Conservation (phyloP, 2,113 vertebrate species). For the Phaethon lepturus region DNA sequence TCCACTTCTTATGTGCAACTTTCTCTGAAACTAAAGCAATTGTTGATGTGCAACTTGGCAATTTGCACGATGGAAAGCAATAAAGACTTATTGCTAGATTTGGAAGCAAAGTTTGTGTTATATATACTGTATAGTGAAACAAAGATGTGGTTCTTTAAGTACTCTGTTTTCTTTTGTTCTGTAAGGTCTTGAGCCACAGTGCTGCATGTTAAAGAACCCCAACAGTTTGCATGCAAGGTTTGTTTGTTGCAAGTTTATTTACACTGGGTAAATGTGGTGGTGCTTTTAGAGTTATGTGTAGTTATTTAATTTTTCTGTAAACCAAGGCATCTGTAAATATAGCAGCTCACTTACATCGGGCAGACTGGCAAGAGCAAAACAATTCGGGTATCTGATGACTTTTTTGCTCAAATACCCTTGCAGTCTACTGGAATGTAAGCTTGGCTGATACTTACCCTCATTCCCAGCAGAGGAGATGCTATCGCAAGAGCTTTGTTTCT, state of each 20-base stretch:
- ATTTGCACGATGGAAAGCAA: background rate
- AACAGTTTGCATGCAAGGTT: background rate
- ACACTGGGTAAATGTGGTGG: background rate
- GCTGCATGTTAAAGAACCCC: background rate
- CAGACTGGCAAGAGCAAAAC: background rate
- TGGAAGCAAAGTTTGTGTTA: background rate
- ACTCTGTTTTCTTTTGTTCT: background rate
- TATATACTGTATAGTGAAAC: background rate
- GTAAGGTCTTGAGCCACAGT: background rate
- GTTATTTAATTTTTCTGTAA: background rate
- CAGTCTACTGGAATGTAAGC: background rate
- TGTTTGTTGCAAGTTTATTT: background rate
- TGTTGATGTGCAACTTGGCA: background rate
- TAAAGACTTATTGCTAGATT: background rate
- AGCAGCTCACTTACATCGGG: background rate
- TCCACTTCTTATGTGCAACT: background rate
- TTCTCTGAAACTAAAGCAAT: background rate
- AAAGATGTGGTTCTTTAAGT: background rate
- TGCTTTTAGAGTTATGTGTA: background rate
- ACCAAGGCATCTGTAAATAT: background rate
- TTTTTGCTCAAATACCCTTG: background rate
- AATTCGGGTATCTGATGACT: background rate
- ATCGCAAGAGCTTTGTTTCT: background rate
- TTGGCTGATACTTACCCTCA: background rate
- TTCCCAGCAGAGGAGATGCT: slow-evolving; percentile 17